Evolutionary conservation across 2,797 vertebrate species (phyloP), one percentile per base, ranked within the genome.

Genomic region (Diglossa cyanea): DNA sequence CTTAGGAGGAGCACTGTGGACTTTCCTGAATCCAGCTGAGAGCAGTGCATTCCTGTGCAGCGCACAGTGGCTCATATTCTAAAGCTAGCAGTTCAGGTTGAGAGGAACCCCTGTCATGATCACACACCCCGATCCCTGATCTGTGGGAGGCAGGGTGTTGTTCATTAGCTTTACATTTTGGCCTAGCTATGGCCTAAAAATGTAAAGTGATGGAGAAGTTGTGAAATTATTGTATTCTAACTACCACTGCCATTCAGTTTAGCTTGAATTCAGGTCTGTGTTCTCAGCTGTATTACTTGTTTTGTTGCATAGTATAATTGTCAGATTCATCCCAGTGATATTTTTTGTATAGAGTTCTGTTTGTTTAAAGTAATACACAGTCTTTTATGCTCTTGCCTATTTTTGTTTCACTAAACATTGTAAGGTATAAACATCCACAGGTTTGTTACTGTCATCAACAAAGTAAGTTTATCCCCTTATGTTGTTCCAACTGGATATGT

Each of bases 61-160:
- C 71, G 48, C 83, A 20, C 39, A 4, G 42, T 39, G 42, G 31
- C 47, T 78, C 57, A 1, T 70, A 6, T 9, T 50, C 47, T 68
- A 20, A 53, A 78, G 39, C 35, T 26, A 13, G 28, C 30, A 58
- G 62, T 55, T 75, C 42, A 44, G 70, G 61, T 18, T n/a, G 73
- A 54, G 53, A 48, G 63, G 40, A 88, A 6, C 4, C 13, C 18
- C n/a, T 0, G 0, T 18, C 44, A 35, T 20, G 31, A 18, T n/a
- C 72, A 28, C 67, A 42, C 30, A 24, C 3, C 12, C 40, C n/a
- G 3, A 15, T 40, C 48, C 2, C 4, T 47, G 26, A 77, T 62
- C 73, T 77, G 57, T 11, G 14, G 28, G 37, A 48, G 4, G 18
- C 31, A 31, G 67, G 48, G 53, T 77, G 20, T 30, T 15, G 0